Conservation (phyloP, 64 coral and sea anemone genomes). For the Pocillopora damicornis region DNA sequence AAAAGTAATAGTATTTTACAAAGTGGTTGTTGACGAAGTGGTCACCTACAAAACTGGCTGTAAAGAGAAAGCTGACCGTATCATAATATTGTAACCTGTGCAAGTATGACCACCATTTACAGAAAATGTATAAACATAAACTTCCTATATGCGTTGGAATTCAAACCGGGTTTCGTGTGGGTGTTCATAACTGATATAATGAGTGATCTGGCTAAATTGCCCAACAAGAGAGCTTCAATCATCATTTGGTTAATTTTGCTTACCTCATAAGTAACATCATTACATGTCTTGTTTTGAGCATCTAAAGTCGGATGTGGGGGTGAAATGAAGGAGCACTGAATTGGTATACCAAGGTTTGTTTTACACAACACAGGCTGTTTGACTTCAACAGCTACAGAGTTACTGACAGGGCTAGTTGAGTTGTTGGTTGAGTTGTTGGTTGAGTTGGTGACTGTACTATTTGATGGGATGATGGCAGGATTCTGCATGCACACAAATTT, state of each 20-base stretch:
- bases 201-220: too few species aligned
- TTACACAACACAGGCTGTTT: constrained; percentile 58
- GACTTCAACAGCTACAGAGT: constrained; percentile 22
- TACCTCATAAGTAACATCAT: constrained; percentile 87
- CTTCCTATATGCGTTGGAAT: too few species aligned
- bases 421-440: constrained; percentile 9
- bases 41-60: too few species aligned
- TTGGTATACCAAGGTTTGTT: constrained; percentile 45
- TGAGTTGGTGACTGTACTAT: not conserved
- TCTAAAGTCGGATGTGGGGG: constrained; percentile 73
- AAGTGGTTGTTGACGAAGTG: too few species aligned
- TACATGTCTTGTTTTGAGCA: constrained; percentile 56
- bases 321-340: constrained; percentile 45
- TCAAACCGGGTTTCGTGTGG: too few species aligned
- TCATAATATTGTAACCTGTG: too few species aligned
- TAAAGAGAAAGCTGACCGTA: too few species aligned
- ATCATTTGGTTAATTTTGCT: not conserved
- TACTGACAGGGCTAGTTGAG: constrained; percentile 5
- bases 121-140: too few species aligned
- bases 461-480: not conserved
- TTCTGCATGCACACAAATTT: not conserved
- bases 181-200: too few species aligned
- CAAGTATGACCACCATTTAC: too few species aligned
- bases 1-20: too few species aligned
- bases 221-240: not conserved